phyloP scores from a whole-genome alignment of 2,113 vertebrate species.

The Lepus americanus region DNA sequence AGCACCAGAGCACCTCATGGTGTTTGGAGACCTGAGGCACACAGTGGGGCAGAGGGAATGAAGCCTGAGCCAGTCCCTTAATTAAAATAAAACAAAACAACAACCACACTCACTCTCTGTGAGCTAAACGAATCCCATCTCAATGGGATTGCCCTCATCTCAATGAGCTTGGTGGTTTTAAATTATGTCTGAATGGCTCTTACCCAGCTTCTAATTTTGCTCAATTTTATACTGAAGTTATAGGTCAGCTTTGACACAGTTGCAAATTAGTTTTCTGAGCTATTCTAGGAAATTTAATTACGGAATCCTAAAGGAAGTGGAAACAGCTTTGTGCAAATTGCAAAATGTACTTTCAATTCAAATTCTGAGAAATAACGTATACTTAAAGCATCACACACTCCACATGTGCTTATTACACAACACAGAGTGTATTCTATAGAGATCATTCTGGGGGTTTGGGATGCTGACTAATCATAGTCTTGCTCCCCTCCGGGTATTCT shows the following conservation, averaged over 20 bases:
- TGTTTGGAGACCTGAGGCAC: not conserved
- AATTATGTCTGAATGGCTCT: not conserved
- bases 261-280: constrained; percentile 50
- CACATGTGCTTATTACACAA: not conserved
- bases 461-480: not conserved
- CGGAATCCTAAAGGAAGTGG: constrained; percentile 4
- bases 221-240: constrained; percentile 51
- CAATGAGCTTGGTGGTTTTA: not conserved
- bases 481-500: not conserved
- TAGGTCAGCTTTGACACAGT: constrained; percentile 47
- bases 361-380: constrained; percentile 11
- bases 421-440: not conserved
- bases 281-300: constrained; percentile 57
- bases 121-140: not conserved
- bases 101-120: not conserved
- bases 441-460: not conserved
- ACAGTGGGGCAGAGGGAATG: not conserved
- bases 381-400: not conserved
- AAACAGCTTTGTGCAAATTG: not conserved
- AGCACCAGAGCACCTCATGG: not conserved
- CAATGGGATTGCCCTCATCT: not conserved
- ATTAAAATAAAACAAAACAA: not conserved
- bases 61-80: not conserved
- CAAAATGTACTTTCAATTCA: constrained; percentile 44
- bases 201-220: constrained; percentile 31